Evolutionary conservation across 1,140 invertebrate genomes (phyloP), one percentile per base, ranked within the genome.

Genomic region (Drosophila repleta): DNA sequence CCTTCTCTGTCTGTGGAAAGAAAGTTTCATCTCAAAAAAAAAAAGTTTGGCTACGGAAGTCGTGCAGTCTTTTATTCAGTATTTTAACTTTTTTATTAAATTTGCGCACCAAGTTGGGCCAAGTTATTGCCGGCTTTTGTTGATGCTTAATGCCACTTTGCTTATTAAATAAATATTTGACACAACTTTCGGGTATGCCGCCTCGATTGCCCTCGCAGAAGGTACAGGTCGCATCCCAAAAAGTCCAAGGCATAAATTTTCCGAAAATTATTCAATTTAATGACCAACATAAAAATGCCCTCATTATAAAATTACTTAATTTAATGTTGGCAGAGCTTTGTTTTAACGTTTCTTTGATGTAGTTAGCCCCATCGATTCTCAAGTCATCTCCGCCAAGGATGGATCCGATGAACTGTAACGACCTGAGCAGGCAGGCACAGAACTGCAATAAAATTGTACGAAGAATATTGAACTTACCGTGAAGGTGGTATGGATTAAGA

Each of bases 121-220:
- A 81, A 81, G 58, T 80, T 64, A 43, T 57, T 58, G 52, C 46
- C 43, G 11, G 43, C 35, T 74, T 45, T 48, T 53, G 29, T 49
- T 53, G 53, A 55, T 65, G 26, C 45, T 55, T 76, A 75, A 72
- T 67, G 53, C 60, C 55, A 65, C 62, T 68, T 72, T 76, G 78
- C 75, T 81, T 81, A 76, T 81, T 76, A 81, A 81, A 81, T 81
- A 81, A 81, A 81, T 81, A 81, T 81, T 76, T 76, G 58, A 57
- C 21, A 62, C 60, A 81, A 81, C 78, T 76, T 80, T 73, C 66
- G n/a, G 61, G 61, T 24, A 45, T 41, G 49, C 73, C 37, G 46
- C 32, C 63, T 46, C 67, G 62, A 76, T 81, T 68, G 64, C 41
- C 55, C 48, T 13, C 45, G 17, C 43, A 15, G 76, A 60, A 56